Conservation (phyloP, 2,797 vertebrate genomes). For the Oryzias dopingdopingensis region DNA sequence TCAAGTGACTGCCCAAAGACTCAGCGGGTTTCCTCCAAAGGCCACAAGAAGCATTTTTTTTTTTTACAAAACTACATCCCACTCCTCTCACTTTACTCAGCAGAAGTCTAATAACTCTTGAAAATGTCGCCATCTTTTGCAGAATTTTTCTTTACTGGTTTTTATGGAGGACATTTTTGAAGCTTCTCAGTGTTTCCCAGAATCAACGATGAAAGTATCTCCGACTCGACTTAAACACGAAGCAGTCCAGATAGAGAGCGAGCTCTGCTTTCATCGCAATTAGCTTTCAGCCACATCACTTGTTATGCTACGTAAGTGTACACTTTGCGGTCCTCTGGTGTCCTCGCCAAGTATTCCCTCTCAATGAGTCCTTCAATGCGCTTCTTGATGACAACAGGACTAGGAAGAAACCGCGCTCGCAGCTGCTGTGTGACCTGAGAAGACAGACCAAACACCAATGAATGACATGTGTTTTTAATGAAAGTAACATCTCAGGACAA, state of each 20-base stretch:
- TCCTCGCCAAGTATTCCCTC: conserved; percentile 99
- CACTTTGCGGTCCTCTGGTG: conserved; percentile 99
- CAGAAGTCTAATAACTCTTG: conserved; percentile 90
- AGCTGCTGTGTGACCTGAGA: conserved; percentile 97
- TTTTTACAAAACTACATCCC: conserved; percentile 88
- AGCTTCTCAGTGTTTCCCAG: conserved; percentile 81
- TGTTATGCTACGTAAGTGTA: conserved; percentile 99
- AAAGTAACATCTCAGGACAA: neutral
- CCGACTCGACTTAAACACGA: conserved; percentile 92
- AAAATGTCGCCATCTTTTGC: conserved; percentile 86
- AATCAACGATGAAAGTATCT: conserved; percentile 86
- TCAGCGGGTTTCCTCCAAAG: conserved; percentile 64
- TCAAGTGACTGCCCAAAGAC: conserved; percentile 64
- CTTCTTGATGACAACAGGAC: conserved; percentile 99
- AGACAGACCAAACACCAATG: conserved; percentile 25
- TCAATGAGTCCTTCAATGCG: conserved; percentile 99
- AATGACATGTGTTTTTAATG: neutral
- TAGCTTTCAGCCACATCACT: conserved; percentile 70
- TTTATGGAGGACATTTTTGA: conserved; percentile 78
- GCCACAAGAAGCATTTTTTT: conserved; percentile 82
- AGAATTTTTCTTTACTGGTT: conserved; percentile 54
- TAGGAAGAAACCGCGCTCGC: conserved; percentile 97
- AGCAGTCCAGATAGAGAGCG: conserved; percentile 70
- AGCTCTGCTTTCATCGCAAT: conserved; percentile 59
- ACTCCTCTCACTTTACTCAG: conserved; percentile 78